phyloP scores from a whole-genome alignment of 2,797 vertebrate genomes.

The Pangasius mekongensis region DNA sequence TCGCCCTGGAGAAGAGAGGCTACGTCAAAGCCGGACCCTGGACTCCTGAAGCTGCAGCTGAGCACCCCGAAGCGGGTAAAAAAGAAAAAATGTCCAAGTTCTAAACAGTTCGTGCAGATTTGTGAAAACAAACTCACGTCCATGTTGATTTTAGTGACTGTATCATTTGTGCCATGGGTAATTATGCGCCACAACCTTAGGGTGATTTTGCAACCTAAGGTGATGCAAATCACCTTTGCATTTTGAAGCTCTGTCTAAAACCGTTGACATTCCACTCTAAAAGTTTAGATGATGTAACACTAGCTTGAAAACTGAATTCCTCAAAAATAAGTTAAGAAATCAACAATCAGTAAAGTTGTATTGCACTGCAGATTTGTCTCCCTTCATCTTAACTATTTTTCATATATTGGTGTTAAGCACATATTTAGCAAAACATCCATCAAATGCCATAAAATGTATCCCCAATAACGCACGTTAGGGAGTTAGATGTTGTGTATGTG shows the following conservation, averaged over 20 bases:
- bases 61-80: constrained; percentile 85
- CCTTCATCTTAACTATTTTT: neutral
- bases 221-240: neutral
- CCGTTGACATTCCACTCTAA: neutral
- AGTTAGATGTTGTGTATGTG: neutral
- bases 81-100: no score
- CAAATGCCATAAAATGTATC: neutral
- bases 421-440: neutral
- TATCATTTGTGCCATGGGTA: neutral
- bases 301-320: neutral
- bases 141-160: neutral
- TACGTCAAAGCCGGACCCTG: constrained; percentile 96
- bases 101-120: no score
- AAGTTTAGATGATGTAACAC: neutral
- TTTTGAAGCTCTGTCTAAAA: neutral
- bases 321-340: neutral
- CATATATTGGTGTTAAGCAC: neutral
- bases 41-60: constrained; percentile 94
- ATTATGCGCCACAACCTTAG: neutral
- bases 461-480: no score
- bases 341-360: neutral
- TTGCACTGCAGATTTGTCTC: neutral
- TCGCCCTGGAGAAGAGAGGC: constrained; percentile 94
- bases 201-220: neutral
- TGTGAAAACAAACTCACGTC: neutral